Percentiles rank a stretch among this genome's conserved stretches.
Conservation (phyloP, 2,888 invertebrate genomes). For the Amiota minor region DNA sequence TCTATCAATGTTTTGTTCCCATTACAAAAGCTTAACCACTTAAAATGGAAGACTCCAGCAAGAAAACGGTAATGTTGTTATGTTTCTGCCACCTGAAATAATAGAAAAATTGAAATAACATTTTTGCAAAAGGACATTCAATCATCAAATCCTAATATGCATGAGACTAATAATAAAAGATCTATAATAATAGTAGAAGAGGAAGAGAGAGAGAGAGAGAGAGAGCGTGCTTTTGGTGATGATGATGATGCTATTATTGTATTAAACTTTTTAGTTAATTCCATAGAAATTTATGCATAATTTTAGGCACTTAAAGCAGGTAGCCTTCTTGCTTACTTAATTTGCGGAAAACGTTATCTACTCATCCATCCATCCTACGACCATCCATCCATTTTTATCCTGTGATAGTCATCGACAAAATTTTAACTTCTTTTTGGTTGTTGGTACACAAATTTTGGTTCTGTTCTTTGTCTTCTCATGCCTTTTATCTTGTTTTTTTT, state of each 20-base stretch:
- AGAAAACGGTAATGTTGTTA: slow-evolving; percentile 46
- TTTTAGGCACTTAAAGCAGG: slow-evolving; percentile 50
- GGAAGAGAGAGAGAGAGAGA: too few relatives aligned
- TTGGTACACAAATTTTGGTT: too few relatives aligned
- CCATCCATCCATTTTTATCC: too few relatives aligned
- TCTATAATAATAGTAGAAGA: too few relatives aligned
- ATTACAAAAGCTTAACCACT: slow-evolving; percentile 47
- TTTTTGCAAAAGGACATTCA: too few relatives aligned
- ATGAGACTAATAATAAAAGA: too few relatives aligned
- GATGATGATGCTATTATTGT: slow-evolving; percentile 36
- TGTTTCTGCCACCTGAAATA: slow-evolving; percentile 45
- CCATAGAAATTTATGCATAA: slow-evolving; percentile 54
- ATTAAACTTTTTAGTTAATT: slow-evolving; percentile 50
- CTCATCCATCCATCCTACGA: too few relatives aligned
- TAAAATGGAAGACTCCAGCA: slow-evolving; percentile 46
- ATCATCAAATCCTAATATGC: too few relatives aligned
- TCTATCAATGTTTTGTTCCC: slow-evolving; percentile 34
- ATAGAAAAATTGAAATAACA: slow-evolving; percentile 44
- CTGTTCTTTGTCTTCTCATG: too few relatives aligned
- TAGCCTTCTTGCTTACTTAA: slow-evolving; percentile 46
- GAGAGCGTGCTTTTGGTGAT: too few relatives aligned
- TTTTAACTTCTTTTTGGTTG: too few relatives aligned
- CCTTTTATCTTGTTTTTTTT: background rate
- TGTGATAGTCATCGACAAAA: too few relatives aligned
- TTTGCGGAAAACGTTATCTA: slow-evolving; percentile 30